These are phyloP conservation scores for Bruchidius siliquastri DNA, from an alignment of 2,888 invertebrate genomes.

Conservation along the genomic window DNA sequence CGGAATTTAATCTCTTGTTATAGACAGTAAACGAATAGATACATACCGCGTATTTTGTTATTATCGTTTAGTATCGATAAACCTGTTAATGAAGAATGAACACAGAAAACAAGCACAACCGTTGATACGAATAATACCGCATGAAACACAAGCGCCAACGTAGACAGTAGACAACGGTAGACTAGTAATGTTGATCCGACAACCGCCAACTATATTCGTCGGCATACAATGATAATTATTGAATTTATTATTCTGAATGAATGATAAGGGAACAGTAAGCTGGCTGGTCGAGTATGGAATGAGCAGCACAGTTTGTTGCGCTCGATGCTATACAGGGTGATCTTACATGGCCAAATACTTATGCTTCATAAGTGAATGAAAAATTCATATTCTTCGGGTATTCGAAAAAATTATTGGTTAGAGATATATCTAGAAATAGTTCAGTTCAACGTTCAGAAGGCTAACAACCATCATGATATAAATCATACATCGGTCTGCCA, in stretches of 20 bases:
- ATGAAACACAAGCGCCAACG: not conserved
- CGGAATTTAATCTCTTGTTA: too few relatives aligned
- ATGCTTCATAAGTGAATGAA: too few relatives aligned
- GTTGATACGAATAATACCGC: not conserved
- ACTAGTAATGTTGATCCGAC: not conserved
- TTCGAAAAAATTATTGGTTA: too few relatives aligned
- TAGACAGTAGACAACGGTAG: not conserved
- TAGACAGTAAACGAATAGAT: not conserved
- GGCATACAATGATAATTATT: not conserved
- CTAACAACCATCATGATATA: too few relatives aligned
- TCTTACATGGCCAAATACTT: too few relatives aligned
- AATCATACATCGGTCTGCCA: too few relatives aligned
- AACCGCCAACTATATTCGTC: not conserved
- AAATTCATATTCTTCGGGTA: too few relatives aligned
- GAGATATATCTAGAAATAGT: too few relatives aligned
- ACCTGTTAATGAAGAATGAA: not conserved
- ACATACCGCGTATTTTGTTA: not conserved
- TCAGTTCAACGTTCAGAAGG: too few relatives aligned
- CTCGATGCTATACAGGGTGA: not conserved
- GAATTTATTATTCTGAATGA: not conserved
- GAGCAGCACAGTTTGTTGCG: not conserved
- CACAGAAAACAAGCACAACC: not conserved
- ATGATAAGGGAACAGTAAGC: not conserved
- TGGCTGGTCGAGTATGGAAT: not conserved
- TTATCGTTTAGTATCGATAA: not conserved